Evolutionary conservation across 2,113 vertebrate genomes (phyloP), one percentile per base, ranked within the genome.

Genomic region (Paraplagusia blochii): DNA sequence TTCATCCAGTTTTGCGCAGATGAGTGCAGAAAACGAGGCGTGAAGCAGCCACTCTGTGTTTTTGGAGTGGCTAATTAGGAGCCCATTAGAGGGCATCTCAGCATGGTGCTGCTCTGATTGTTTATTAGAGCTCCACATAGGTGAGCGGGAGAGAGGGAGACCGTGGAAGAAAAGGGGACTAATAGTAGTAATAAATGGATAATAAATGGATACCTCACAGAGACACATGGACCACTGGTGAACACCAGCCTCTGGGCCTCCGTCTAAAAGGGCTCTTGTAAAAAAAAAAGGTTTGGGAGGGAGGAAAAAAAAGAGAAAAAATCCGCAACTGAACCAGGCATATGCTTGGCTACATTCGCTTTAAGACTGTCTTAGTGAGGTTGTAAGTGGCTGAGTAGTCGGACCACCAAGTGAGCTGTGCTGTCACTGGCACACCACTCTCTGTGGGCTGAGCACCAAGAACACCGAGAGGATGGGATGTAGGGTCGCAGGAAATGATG

Each of bases 1-100:
- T 88, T 88, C 82, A 86, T 89, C 74, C 83, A 84, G 82, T 80
- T 88, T 87, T 88, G 82, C 60, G 65, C 81, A 84, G 79, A 88
- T 85, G 80, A 90, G 77, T 80, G 85, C 76, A 77, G 88, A 87
- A 85, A 90, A 85, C 76, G 86, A 86, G 88, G 81, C 82, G 81
- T 88, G 87, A 88, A 85, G 87, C 88, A 82, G 79, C 63, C 74
- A 72, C 80, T 73, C 81, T 79, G 67, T 57, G 58, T 82, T 77
- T 84, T 86, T 81, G 85, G 82, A 87, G 82, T 74, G 72, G 78
- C 74, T 88, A 86, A 90, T 88, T 87, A 87, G 80, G 77, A 76
- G 79, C 82, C 79, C 85, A 87, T 86, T 88, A 88, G 74, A 74
- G 84, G 77, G 77, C 63, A 58, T 80, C 89, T 65, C 87, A 83